These are phyloP conservation scores for Sylvicola cinctus DNA, from an alignment of 2,888 invertebrate genomes.

Conservation along the genomic window DNA sequence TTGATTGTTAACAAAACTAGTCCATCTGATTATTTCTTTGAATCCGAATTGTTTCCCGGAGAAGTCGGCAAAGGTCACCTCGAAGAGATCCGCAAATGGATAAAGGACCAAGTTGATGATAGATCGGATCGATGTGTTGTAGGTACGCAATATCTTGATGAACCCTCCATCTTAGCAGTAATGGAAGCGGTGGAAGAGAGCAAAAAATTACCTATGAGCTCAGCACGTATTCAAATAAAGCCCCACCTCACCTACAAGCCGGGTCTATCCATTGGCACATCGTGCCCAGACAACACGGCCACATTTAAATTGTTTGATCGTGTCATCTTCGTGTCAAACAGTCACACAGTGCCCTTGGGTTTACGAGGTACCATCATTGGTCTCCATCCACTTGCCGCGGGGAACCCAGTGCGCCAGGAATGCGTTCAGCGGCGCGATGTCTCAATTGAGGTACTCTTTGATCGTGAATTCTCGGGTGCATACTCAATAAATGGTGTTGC, in stretches of 20 bases:
- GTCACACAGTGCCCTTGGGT: constrained; percentile 59
- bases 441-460: constrained; percentile 65
- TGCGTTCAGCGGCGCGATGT: constrained; percentile 32
- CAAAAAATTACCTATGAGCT: constrained; percentile 21
- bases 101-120: constrained; percentile 46
- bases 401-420: constrained; percentile 27
- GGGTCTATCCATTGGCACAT: constrained; percentile 30
- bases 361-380: constrained; percentile 70
- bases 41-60: constrained; percentile 43
- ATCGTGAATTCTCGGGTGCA: constrained; percentile 48
- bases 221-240: constrained; percentile 52
- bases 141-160: constrained; percentile 50
- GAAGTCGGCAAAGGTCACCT: constrained; percentile 27
- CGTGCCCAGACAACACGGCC: constrained; percentile 44
- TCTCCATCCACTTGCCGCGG: constrained; percentile 25
- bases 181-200: constrained; percentile 19
- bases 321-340: constrained; percentile 54
- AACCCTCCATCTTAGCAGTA: constrained; percentile 31
- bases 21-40: constrained; percentile 36
- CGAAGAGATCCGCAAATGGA: constrained; percentile 31
- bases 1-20: constrained; percentile 23
- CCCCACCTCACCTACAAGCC: constrained; percentile 45
- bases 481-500: constrained; percentile 18
- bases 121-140: constrained; percentile 40
- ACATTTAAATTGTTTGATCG: constrained; percentile 59